These are phyloP conservation scores for Orius insidiosus DNA, from an alignment of 1,140 invertebrate species.

Conservation along the genomic window DNA sequence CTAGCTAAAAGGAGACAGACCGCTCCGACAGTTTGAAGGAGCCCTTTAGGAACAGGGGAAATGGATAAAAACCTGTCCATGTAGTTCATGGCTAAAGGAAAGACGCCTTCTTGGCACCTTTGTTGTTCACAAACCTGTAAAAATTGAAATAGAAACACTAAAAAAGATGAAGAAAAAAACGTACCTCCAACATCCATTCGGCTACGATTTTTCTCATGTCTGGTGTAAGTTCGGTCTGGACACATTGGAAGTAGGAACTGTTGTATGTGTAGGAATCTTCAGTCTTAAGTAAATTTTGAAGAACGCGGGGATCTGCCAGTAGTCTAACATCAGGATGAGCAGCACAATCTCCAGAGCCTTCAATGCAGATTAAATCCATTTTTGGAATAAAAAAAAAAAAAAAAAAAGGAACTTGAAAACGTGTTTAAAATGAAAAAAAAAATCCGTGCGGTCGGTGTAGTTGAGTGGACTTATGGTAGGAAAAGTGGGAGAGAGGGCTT, in stretches of 20 bases:
- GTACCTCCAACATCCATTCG: slow-evolving; percentile 93
- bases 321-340: slow-evolving; percentile 50
- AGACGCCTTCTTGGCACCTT: slow-evolving; percentile 79
- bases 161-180: slow-evolving; percentile 2
- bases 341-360: slow-evolving; percentile 26
- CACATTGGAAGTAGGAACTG: slow-evolving; percentile 60
- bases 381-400: background rate
- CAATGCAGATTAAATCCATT: slow-evolving; percentile 33
- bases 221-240: slow-evolving; percentile 75
- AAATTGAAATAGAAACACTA: background rate
- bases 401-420: too few relatives aligned
- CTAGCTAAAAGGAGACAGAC: slow-evolving; percentile 78
- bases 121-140: slow-evolving; percentile 81
- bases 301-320: slow-evolving; percentile 56
- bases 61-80: slow-evolving; percentile 78
- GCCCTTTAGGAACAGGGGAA: slow-evolving; percentile 57
- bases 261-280: slow-evolving; percentile 59
- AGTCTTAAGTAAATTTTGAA: slow-evolving; percentile 63
- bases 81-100: slow-evolving; percentile 77
- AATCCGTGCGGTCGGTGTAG: too few relatives aligned
- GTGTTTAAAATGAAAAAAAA: too few relatives aligned
- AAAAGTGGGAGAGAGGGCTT: too few relatives aligned
- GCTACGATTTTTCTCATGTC: slow-evolving; percentile 80
- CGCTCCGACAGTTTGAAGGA: slow-evolving; percentile 76
- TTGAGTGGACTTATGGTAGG: too few relatives aligned